These are phyloP conservation scores for Apamea epomidion DNA, from an alignment of 2,888 invertebrate species.

Conservation along the genomic window DNA sequence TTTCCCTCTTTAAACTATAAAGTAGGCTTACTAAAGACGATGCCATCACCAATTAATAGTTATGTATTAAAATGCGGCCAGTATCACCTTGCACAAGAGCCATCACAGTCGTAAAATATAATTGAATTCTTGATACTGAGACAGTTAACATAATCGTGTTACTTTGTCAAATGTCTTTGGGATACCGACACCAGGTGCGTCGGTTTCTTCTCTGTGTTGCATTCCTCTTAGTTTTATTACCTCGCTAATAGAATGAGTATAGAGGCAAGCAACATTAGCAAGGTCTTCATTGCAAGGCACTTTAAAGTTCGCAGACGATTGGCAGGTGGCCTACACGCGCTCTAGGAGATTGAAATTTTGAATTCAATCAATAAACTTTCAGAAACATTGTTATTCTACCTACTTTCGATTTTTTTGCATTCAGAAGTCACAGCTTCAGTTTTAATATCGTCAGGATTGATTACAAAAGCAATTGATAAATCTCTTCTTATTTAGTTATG, in stretches of 20 bases:
- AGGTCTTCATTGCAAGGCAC: slow-evolving; percentile 57
- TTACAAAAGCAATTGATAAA: neutral
- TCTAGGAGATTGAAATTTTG: slow-evolving; percentile 32
- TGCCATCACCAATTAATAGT: slow-evolving; percentile 7
- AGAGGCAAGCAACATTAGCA: slow-evolving; percentile 56
- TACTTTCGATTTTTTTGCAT: neutral
- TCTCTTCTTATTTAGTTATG: neutral
- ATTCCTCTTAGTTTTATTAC: slow-evolving; percentile 40
- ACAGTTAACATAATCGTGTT: slow-evolving; percentile 46
- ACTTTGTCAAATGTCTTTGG: slow-evolving; percentile 42
- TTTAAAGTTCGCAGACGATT: slow-evolving; percentile 57
- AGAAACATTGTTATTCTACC: neutral
- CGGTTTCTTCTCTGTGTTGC: slow-evolving; percentile 26
- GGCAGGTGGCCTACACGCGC: slow-evolving; percentile 55
- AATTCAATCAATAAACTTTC: slow-evolving; percentile 24
- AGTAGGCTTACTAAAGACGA: neutral
- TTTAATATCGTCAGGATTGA: neutral
- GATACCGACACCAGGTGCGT: slow-evolving; percentile 36
- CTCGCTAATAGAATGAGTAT: slow-evolving; percentile 47
- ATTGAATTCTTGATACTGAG: slow-evolving; percentile 24
- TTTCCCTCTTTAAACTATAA: neutral
- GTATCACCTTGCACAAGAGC: slow-evolving; percentile 21
- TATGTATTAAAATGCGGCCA: slow-evolving; percentile 13
- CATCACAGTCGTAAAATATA: slow-evolving; percentile 17
- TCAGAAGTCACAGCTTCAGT: neutral